phyloP scores from a whole-genome alignment of 2,888 invertebrate genomes.

The Drosophila colorata region DNA sequence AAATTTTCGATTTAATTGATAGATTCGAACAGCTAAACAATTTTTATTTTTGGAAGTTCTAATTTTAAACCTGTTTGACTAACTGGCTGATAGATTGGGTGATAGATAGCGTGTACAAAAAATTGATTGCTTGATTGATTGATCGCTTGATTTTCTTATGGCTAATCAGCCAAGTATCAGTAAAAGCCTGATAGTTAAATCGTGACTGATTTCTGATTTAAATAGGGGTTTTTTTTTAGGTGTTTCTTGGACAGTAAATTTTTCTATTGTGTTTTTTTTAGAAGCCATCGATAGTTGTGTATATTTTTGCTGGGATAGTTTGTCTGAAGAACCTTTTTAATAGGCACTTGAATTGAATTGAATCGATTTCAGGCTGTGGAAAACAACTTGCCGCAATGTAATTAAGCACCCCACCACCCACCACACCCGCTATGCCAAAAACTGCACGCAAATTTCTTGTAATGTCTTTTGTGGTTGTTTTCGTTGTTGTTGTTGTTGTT shows the following conservation, averaged over 20 bases:
- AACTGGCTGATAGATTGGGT: conserved; percentile 6
- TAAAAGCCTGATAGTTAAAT: too few species aligned
- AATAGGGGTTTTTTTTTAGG: neutral
- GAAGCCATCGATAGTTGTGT: too few species aligned
- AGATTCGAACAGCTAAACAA: neutral
- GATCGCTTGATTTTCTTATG: neutral
- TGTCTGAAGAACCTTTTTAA: neutral
- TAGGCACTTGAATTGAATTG: neutral
- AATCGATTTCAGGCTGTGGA: conserved; percentile 9
- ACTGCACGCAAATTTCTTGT: conserved; percentile 64
- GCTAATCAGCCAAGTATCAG: too few species aligned
- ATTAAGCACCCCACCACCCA: neutral
- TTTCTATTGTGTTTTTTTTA: too few species aligned
- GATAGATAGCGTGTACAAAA: neutral
- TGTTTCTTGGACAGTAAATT: too few species aligned
- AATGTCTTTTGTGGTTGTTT: conserved; percentile 50
- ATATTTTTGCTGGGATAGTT: too few species aligned
- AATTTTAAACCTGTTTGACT: neutral
- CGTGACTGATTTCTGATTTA: neutral
- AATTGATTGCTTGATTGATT: neutral
- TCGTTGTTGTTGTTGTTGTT: conserved; percentile 33
- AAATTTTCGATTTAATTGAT: too few species aligned
- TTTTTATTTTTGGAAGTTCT: neutral
- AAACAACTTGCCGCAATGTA: neutral
- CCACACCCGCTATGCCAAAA: conserved; percentile 45